Evolutionary conservation across 2,888 invertebrate genomes (phyloP).

Genomic region (Zhuqinia jingwanae): DNA sequence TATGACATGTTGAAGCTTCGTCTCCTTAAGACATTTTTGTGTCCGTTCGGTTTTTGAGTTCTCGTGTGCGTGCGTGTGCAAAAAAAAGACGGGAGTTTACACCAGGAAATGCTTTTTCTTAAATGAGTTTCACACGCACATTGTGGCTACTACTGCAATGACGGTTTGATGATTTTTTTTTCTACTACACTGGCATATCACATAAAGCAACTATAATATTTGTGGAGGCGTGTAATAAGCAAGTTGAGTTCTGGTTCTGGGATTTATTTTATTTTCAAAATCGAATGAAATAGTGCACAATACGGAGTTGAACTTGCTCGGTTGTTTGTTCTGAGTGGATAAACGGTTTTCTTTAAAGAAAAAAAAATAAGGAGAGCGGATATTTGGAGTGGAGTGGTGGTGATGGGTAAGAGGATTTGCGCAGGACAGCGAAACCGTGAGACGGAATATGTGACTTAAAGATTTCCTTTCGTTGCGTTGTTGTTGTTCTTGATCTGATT

Average conservation of each 20-base stretch:
- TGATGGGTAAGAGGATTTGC: no score
- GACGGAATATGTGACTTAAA: not conserved
- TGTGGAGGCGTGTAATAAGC: not conserved
- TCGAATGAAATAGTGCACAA: slow-evolving; percentile 32
- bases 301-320: not conserved
- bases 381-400: slow-evolving; percentile 22
- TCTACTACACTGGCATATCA: slow-evolving; percentile 15
- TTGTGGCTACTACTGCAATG: not conserved
- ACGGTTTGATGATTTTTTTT: not conserved
- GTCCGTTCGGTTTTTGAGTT: slow-evolving; percentile 15
- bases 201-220: no score
- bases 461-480: slow-evolving; percentile 39
- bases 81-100: slow-evolving; percentile 14
- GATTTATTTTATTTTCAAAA: not conserved
- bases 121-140: slow-evolving; percentile 51
- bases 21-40: slow-evolving; percentile 9
- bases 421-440: not conserved
- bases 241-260: slow-evolving; percentile 1
- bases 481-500: slow-evolving; percentile 45
- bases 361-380: slow-evolving; percentile 57
- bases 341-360: slow-evolving; percentile 47
- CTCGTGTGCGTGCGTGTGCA: slow-evolving; percentile 43
- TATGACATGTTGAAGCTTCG: not conserved
- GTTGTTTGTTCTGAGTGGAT: slow-evolving; percentile 19
- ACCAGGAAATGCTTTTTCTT: slow-evolving; percentile 31